These are phyloP conservation scores for Gymnocephalus cernua DNA, from an alignment of 2,113 vertebrate genomes.

Conservation along the genomic window DNA sequence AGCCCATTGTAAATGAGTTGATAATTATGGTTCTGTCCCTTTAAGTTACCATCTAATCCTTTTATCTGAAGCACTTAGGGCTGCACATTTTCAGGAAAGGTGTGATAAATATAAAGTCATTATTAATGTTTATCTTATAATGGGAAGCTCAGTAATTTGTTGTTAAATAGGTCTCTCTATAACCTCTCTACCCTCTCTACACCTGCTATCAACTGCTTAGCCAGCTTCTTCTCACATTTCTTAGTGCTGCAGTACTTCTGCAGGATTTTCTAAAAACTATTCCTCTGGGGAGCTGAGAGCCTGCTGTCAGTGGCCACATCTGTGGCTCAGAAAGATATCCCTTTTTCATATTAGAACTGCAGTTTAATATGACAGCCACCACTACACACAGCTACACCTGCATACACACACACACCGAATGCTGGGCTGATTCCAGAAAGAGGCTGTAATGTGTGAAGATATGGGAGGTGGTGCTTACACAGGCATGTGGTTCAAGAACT, in stretches of 20 bases:
- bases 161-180: constrained; percentile 22
- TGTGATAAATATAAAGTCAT: constrained; percentile 8
- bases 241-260: constrained; percentile 24
- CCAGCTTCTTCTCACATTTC: constrained; percentile 43
- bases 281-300: constrained; percentile 49
- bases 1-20: not conserved
- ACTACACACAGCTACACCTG: constrained; percentile 45
- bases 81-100: constrained; percentile 2
- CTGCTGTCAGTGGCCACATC: constrained; percentile 56
- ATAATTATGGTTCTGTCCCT: not conserved
- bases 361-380: constrained; percentile 50
- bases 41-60: constrained; percentile 7
- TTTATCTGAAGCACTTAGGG: constrained; percentile 10
- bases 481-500: constrained; percentile 32
- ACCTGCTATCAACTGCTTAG: constrained; percentile 44
- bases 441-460: constrained; percentile 54
- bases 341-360: constrained; percentile 39
- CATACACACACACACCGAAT: constrained; percentile 1
- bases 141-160: constrained; percentile 9
- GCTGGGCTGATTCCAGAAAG: constrained; percentile 42
- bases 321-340: constrained; percentile 48
- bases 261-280: constrained; percentile 44
- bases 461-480: constrained; percentile 56
- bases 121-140: constrained; percentile 11
- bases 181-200: not conserved